phyloP scores from a whole-genome alignment of 2,113 vertebrate species.

The Chaetodon auriga region DNA sequence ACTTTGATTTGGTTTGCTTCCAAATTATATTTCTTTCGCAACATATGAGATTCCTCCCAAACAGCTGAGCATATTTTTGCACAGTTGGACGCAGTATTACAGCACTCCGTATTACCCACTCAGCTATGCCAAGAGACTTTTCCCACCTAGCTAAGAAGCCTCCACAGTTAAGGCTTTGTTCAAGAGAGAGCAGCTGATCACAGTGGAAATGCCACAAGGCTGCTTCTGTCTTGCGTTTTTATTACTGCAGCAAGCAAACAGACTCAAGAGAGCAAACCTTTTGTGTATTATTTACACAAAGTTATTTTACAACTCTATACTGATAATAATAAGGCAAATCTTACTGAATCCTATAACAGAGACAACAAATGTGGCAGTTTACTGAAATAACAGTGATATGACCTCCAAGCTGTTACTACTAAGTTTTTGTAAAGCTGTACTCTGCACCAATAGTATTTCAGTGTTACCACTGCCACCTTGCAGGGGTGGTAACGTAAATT shows the following conservation, averaged over 20 bases:
- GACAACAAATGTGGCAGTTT: background rate
- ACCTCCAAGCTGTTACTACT: background rate
- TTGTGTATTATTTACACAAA: background rate
- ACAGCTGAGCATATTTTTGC: slow-evolving; percentile 62
- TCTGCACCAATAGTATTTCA: background rate
- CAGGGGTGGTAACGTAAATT: background rate
- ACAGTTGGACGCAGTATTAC: slow-evolving; percentile 46
- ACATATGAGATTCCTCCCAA: slow-evolving; percentile 27
- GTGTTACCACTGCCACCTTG: background rate
- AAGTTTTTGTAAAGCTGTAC: background rate
- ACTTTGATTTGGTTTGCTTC: background rate
- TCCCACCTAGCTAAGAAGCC: slow-evolving; percentile 37
- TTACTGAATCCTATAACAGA: background rate
- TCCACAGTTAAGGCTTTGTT: slow-evolving; percentile 73
- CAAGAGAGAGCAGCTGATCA: slow-evolving; percentile 70
- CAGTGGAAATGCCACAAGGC: slow-evolving; percentile 59
- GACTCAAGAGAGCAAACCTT: background rate
- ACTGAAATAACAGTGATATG: background rate
- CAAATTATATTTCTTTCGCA: slow-evolving; percentile 1
- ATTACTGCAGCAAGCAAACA: slow-evolving; percentile 22
- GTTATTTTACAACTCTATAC: background rate
- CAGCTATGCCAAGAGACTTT: slow-evolving; percentile 39
- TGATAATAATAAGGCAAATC: background rate
- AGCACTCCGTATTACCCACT: slow-evolving; percentile 15
- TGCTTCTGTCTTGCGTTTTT: slow-evolving; percentile 9